A percentile compares a stretch with the other conserved stretches of the same genome.
These are phyloP conservation scores for Ceuthmochares aereus DNA, from an alignment of 2,113 vertebrate species.

Conservation along the genomic window DNA sequence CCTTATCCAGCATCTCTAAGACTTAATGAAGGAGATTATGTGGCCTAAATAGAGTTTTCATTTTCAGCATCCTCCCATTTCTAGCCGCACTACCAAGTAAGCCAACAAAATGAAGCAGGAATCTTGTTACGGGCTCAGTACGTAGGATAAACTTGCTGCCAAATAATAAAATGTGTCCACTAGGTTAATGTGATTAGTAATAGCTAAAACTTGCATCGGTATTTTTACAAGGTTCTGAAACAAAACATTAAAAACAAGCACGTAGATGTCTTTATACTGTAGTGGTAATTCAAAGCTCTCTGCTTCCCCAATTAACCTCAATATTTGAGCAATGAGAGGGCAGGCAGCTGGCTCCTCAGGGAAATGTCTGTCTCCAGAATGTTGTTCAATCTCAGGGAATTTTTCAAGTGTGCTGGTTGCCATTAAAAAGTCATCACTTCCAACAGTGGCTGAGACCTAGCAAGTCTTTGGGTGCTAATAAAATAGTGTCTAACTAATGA, in stretches of 20 bases:
- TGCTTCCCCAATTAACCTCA: conserved; percentile 49
- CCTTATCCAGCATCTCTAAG: conserved; percentile 20
- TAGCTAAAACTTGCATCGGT: neutral
- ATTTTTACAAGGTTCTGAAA: conserved; percentile 55
- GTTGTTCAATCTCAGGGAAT: conserved; percentile 15
- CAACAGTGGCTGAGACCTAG: conserved; percentile 35
- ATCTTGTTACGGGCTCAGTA: conserved; percentile 19
- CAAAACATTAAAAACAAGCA: conserved; percentile 8
- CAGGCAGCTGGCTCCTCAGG: neutral
- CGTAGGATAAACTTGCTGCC: conserved; percentile 51
- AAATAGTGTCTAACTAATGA: neutral
- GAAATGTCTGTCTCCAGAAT: conserved; percentile 28
- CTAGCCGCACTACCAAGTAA: conserved; percentile 5
- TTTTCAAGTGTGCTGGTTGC: neutral
- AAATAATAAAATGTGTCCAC: conserved; percentile 24
- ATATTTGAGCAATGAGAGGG: conserved; percentile 25
- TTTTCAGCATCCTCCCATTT: conserved; percentile 13
- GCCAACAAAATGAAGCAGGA: conserved; percentile 44
- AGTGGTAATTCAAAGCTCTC: neutral
- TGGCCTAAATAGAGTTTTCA: conserved; percentile 41
- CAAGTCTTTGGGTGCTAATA: conserved; percentile 1
- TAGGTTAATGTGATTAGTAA: conserved; percentile 36
- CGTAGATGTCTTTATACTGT: neutral
- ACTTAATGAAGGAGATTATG: conserved; percentile 59
- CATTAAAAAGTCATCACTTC: conserved; percentile 63